Evolutionary conservation across 2,888 invertebrate species (phyloP).

Genomic region (Deladenus siricidicola): DNA sequence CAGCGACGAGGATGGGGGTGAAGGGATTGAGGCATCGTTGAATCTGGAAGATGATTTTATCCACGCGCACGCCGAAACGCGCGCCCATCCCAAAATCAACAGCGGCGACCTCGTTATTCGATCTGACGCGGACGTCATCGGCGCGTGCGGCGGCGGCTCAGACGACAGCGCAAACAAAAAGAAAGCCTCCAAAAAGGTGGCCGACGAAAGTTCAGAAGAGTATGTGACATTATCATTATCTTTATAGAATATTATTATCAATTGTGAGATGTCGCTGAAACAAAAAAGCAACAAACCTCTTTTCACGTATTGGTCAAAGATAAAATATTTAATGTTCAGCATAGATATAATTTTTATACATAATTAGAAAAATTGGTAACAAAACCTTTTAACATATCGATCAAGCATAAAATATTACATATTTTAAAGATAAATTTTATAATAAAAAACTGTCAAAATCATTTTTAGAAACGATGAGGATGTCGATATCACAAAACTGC

Average conservation of each 20-base stretch:
- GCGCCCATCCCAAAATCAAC: conserved; percentile 25
- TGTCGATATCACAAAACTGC: neutral
- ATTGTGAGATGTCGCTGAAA: no score
- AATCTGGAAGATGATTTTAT: conserved; percentile 23
- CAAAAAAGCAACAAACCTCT: neutral
- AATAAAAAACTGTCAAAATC: neutral
- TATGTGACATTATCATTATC: no score
- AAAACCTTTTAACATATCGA: neutral
- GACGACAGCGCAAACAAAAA: neutral
- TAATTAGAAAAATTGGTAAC: no score
- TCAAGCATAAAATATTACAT: neutral
- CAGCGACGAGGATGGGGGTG: no score
- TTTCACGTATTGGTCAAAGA: neutral
- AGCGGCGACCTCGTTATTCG: conserved; percentile 24
- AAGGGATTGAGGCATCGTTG: no score
- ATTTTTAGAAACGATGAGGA: no score
- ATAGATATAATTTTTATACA: no score
- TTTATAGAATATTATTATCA: no score
- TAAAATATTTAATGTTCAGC: no score
- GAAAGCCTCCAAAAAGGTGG: neutral
- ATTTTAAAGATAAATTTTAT: neutral
- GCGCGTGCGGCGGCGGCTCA: neutral
- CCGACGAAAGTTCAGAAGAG: neutral
- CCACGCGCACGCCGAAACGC: conserved; percentile 18
- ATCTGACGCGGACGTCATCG: neutral